phyloP scores from a whole-genome alignment of 2,888 invertebrate genomes.

The Papilio elwesi region DNA sequence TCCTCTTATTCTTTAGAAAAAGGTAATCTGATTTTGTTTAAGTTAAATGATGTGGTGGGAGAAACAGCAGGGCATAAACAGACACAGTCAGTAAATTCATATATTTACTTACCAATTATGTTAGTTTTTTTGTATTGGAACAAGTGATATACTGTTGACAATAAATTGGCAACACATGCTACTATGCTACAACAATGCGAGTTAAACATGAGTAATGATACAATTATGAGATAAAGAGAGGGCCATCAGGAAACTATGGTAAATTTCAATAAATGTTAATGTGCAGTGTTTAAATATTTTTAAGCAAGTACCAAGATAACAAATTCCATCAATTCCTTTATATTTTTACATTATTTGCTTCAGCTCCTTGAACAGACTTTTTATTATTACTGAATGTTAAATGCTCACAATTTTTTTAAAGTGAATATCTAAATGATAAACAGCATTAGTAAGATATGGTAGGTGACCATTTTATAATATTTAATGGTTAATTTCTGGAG shows the following conservation, averaged over 20 bases:
- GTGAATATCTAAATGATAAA: background rate
- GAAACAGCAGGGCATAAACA: too few species aligned
- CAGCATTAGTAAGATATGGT: too few species aligned
- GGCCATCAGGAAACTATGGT: background rate
- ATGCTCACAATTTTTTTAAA: background rate
- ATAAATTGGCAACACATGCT: background rate
- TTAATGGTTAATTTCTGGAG: background rate
- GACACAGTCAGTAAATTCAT: too few species aligned
- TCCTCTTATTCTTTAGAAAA: too few species aligned
- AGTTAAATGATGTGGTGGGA: too few species aligned
- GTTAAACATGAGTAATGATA: background rate
- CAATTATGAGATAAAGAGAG: slow-evolving; percentile 4
- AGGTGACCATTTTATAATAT: background rate
- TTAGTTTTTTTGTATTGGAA: background rate
- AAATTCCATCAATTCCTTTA: background rate
- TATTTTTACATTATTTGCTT: too few species aligned
- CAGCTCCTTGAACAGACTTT: too few species aligned
- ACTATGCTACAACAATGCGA: background rate
- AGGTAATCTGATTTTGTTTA: too few species aligned
- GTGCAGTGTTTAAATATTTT: background rate
- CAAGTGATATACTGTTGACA: background rate
- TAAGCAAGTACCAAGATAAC: background rate
- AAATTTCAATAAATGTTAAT: background rate
- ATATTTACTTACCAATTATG: background rate
- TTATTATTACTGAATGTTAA: too few species aligned